Conservation (phyloP, 2,113 vertebrate genomes). For the Clarias magur region DNA sequence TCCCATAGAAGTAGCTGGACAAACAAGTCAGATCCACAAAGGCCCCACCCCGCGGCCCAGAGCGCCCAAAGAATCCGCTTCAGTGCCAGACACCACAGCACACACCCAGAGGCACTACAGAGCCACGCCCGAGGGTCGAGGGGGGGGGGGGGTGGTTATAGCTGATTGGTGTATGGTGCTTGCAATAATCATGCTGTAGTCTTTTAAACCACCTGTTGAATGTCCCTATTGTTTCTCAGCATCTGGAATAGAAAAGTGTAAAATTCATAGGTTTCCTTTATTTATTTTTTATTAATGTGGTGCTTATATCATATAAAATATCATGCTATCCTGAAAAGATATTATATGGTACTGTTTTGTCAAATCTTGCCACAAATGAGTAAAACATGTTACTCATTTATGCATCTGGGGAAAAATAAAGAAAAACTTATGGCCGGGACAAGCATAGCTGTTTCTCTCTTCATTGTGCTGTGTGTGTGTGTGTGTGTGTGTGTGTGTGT, state of each 20-base stretch:
- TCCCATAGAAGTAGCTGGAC: too few species aligned
- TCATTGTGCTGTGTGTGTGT: background rate
- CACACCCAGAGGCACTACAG: too few species aligned
- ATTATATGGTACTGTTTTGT: background rate
- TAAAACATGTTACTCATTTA: background rate
- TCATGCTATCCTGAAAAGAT: background rate
- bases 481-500: too few species aligned
- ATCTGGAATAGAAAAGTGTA: background rate
- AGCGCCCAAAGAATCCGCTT: too few species aligned
- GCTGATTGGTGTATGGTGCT: background rate
- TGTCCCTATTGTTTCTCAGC: too few species aligned
- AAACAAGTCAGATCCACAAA: too few species aligned
- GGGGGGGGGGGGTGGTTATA: too few species aligned
- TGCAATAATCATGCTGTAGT: background rate
- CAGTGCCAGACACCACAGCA: too few species aligned
- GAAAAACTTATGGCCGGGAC: background rate
- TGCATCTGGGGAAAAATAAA: background rate
- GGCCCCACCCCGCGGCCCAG: too few species aligned
- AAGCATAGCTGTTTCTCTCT: background rate
- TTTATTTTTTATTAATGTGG: background rate
- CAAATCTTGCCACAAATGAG: background rate
- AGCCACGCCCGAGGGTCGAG: too few species aligned
- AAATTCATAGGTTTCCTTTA: background rate
- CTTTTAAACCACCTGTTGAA: background rate
- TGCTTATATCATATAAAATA: background rate